Conservation (phyloP, 2,888 invertebrate species). For the Eucera pruinosa region DNA sequence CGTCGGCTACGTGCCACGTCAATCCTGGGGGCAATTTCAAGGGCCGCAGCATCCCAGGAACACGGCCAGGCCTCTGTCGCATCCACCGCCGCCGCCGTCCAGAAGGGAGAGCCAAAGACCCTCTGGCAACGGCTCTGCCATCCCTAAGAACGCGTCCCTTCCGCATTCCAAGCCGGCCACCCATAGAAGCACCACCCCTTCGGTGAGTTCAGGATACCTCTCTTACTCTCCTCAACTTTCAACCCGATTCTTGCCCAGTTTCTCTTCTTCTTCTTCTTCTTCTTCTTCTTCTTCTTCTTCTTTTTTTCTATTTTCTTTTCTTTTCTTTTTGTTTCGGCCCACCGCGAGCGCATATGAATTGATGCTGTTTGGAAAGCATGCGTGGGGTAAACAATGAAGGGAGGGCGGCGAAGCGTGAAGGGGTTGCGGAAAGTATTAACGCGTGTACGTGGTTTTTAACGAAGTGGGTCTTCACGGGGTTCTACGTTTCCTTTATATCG, state of each 20-base stretch:
- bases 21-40: constrained; percentile 85
- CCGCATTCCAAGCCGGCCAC: constrained; percentile 72
- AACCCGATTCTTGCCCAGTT: background rate
- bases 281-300: too few relatives aligned
- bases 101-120: constrained; percentile 76
- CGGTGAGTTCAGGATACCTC: constrained; percentile 77
- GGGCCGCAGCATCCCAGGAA: constrained; percentile 64
- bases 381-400: too few relatives aligned
- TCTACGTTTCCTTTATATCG: too few relatives aligned
- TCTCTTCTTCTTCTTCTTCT: background rate
- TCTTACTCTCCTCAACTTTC: background rate
- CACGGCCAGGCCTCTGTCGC: constrained; percentile 78
- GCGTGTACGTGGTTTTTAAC: too few relatives aligned
- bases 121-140: constrained; percentile 58
- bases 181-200: constrained; percentile 78
- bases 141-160: constrained; percentile 74
- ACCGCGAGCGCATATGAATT: too few relatives aligned
- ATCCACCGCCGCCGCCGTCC: constrained; percentile 80
- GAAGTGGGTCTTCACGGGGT: too few relatives aligned
- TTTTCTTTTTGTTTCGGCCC: too few relatives aligned
- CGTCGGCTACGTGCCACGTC: constrained; percentile 85
- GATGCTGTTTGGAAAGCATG: too few relatives aligned
- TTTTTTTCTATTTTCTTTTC: too few relatives aligned
- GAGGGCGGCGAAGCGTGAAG: too few relatives aligned
- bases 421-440: too few relatives aligned